Conservation (phyloP, 1,140 invertebrate genomes). For the Drosophila watanabei region DNA sequence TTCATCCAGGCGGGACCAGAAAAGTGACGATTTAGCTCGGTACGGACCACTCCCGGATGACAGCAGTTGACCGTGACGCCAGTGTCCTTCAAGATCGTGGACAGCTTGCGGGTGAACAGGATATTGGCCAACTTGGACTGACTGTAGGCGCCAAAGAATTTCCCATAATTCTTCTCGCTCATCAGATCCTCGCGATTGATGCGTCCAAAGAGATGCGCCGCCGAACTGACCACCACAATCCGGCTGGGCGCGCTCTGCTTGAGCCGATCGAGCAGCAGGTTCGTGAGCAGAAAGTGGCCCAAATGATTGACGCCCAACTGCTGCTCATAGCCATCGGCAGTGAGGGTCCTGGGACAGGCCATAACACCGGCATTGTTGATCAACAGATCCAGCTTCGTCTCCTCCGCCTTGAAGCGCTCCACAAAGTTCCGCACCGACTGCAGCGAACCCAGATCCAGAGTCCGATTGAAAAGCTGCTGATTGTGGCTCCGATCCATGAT, state of each 20-base stretch:
- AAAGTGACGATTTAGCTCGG: slow-evolving; percentile 90
- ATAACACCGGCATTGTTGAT: slow-evolving; percentile 97
- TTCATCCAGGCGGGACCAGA: slow-evolving; percentile 59
- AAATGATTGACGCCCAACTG: slow-evolving; percentile 93
- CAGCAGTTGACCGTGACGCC: slow-evolving; percentile 89
- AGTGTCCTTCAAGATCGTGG: slow-evolving; percentile 87
- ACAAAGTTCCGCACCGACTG: slow-evolving; percentile 87
- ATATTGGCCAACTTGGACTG: slow-evolving; percentile 93
- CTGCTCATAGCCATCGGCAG: slow-evolving; percentile 93
- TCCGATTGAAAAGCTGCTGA: slow-evolving; percentile 87
- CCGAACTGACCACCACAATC: slow-evolving; percentile 85
- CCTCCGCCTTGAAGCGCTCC: slow-evolving; percentile 86
- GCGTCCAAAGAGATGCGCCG: slow-evolving; percentile 86
- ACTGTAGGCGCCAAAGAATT: slow-evolving; percentile 87
- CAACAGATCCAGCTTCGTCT: slow-evolving; percentile 91
- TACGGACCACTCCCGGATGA: slow-evolving; percentile 91
- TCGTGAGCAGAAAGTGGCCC: slow-evolving; percentile 94
- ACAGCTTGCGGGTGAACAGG: slow-evolving; percentile 90
- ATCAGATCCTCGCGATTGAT: slow-evolving; percentile 91
- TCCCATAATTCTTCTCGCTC: slow-evolving; percentile 88
- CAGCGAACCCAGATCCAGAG: slow-evolving; percentile 92
- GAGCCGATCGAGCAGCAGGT: slow-evolving; percentile 89
- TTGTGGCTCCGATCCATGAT: slow-evolving; percentile 86
- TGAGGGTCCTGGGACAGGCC: slow-evolving; percentile 89
- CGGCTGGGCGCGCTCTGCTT: slow-evolving; percentile 87